Evolutionary conservation across 2,113 vertebrate species (phyloP).

Genomic region (Thunnus maccoyii): DNA sequence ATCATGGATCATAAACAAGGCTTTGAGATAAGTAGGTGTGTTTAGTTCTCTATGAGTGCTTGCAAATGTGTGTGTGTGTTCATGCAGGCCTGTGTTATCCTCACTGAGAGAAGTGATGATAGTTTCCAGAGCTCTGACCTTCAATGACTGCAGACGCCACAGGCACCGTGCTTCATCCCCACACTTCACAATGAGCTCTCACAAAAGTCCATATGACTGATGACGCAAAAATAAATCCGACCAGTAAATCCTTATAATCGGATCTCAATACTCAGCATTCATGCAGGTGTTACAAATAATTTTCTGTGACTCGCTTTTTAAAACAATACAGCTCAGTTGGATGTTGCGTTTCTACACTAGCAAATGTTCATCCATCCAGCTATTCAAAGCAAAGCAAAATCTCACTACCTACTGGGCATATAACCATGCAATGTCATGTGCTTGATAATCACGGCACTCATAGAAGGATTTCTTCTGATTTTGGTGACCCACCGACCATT

Average conservation of each 20-base stretch:
- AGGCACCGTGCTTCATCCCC: slow-evolving; percentile 18
- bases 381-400: neutral
- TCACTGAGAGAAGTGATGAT: slow-evolving; percentile 32
- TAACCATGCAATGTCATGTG: slow-evolving; percentile 7
- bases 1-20: slow-evolving; percentile 2
- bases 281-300: neutral
- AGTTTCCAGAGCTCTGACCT: slow-evolving; percentile 49
- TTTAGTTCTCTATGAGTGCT: slow-evolving; percentile 4
- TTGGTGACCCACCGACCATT: neutral
- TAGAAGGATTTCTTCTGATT: neutral
- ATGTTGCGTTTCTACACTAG: neutral
- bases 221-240: slow-evolving; percentile 34
- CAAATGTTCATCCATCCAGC: neutral
- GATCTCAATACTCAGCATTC: slow-evolving; percentile 10
- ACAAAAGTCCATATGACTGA: slow-evolving; percentile 28
- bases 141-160: slow-evolving; percentile 34
- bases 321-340: neutral
- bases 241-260: neutral
- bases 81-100: slow-evolving; percentile 1
- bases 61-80: slow-evolving; percentile 14
- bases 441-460: neutral
- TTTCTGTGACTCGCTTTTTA: neutral
- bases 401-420: neutral
- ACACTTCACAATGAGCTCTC: slow-evolving; percentile 36
- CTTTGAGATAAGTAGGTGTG: slow-evolving; percentile 2